Base-by-base conservation (phyloP, 2,888 invertebrate genomes). In the Steinernema hermaphroditum region DNA sequence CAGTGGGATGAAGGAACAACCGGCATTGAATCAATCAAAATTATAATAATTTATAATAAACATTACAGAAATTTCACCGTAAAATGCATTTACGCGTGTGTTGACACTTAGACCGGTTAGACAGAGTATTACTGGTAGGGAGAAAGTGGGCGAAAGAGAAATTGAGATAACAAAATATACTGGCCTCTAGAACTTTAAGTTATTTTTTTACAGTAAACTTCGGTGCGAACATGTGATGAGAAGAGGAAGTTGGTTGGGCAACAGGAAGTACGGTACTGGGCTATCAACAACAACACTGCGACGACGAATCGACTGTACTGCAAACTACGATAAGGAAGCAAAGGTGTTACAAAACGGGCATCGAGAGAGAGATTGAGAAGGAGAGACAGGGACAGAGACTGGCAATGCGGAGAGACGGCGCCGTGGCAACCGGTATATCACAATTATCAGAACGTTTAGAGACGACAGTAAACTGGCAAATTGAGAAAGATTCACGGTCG, bases 31-130 rank as follows among this genome's bases (percentile, higher is more conserved):
- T 54, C 27, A 54, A 27, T 27, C 37, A 9, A 32, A 62, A 9
- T 62, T 62, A 62, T 62, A 62, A 62, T 62, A 62, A 62, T 62
- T 62, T 62, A 62, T 22, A 19, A 46, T 19, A 62, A 62, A 62
- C 34, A 16, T 62, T 62, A 62, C 62, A 62, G 62, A 62, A 27
- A 62, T 62, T 62, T 62, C 62, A 62, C 62, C 62, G 62, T 62
- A 62, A 62, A 62, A 62, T 62, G 32, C 62, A 62, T 62, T 62
- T 62, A 62, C 62, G 62, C 62, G 62, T 62, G 62, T 62, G 62
- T 62, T 62, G 62, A 62, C 62, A 62, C 62, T 62, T 62, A 29
- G 62, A 62, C 62, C 62, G 62, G 62, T 62, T 62, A 29, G 32
- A 62, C 14, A 62, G 62, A 16, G 32, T 62, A 32, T 54, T 62